Evolutionary conservation across 2,113 vertebrate species (phyloP).

Genomic region (Balaeniceps rex): DNA sequence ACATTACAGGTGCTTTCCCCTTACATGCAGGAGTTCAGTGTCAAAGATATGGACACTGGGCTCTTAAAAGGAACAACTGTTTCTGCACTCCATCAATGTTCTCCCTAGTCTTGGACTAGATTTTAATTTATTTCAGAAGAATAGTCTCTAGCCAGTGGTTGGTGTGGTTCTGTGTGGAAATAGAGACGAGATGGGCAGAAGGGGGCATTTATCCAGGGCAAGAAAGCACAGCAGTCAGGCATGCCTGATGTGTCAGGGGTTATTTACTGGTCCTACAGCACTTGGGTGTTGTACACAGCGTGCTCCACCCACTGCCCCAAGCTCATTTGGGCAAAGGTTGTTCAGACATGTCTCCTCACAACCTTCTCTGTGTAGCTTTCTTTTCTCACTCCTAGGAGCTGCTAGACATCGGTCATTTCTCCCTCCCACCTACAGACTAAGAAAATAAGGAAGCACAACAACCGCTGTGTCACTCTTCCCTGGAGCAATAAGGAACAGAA

Average conservation of each 20-base stretch:
- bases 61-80: not conserved
- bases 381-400: not conserved
- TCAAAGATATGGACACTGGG: not conserved
- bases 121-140: not conserved
- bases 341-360: not conserved
- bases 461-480: not conserved
- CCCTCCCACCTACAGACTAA: not conserved
- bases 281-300: rapidly evolving
- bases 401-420: not conserved
- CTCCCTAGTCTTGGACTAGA: not conserved
- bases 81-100: not conserved
- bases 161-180: not conserved
- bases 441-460: not conserved
- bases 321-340: not conserved
- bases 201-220: not conserved
- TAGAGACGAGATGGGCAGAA: not conserved
- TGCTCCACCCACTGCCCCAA: not conserved
- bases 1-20: not conserved
- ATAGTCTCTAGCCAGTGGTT: not conserved
- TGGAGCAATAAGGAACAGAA: not conserved
- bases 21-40: not conserved
- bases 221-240: not conserved
- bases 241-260: not conserved
- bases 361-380: not conserved
- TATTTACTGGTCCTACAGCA: not conserved